Evolutionary conservation across 1,140 invertebrate species (phyloP), one percentile per base, ranked within the genome.

Genomic region (Bombus balteatus): DNA sequence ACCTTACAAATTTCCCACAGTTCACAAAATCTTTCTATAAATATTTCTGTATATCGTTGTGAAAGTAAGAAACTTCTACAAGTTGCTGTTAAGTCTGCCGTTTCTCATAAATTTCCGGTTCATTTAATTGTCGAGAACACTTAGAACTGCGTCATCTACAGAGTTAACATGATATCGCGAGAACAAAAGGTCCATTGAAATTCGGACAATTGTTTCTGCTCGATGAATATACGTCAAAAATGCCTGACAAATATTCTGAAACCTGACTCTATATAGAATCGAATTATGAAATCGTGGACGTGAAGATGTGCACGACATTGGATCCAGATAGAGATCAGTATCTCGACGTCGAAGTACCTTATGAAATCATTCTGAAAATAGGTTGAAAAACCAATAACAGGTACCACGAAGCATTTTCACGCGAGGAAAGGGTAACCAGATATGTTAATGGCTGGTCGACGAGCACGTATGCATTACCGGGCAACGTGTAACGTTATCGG

Each of bases 401-500:
- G 25, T 39, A 71, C 37, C 37, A 39, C 25, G 68, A 39, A 68
- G 25, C 25, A 71, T 71, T 39, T 71, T 39, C 68, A 39, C 68
- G 68, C 68, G 10, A 71, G 70, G 28, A 6, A 72, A 43, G 25
- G 70, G 39, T 72, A 72, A 72, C 39, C 39, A 43, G 25, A 72
- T 72, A 34, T 57, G 43, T 75, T 75, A 75, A 75, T 59, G 37
- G 9, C 5, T 22, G 13, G 12, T 53, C 41, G 25, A 22, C 28
- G 28, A 8, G 47, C 3, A 41, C 62, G 66, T 73, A 68, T 10
- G 28, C 34, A 81, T 85, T 66, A 78, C 39, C n/a, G 41, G 28
- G 57, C 71, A 87, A 76, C 66, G 70, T 76, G 72, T 66, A 86
- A 81, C 57, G 68, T 34, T 78, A 76, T 57, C 41, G 72, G 43